Evolutionary conservation across 1,140 invertebrate genomes (phyloP).

Genomic region (Nautilus pompilius): DNA sequence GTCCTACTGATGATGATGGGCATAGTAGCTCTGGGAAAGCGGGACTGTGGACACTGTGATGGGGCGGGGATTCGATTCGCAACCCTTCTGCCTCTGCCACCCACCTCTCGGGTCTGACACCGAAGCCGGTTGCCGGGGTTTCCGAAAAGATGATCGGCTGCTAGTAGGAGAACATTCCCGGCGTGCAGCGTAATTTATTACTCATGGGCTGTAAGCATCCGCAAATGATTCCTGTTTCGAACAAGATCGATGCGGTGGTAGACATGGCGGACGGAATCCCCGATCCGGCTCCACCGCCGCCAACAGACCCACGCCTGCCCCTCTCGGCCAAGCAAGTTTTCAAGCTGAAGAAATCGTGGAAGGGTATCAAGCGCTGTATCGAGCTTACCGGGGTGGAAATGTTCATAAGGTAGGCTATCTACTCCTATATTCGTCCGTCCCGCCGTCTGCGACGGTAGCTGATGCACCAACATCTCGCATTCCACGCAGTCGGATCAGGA

Average conservation of each 20-base stretch:
- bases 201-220: slow-evolving; percentile 19
- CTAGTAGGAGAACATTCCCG: slow-evolving; percentile 7
- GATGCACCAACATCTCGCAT: too few relatives aligned
- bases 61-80: neutral
- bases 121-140: neutral
- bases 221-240: slow-evolving; percentile 1
- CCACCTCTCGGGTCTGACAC: neutral
- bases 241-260: slow-evolving; percentile 15
- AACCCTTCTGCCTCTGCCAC: neutral
- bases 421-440: too few relatives aligned
- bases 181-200: slow-evolving; percentile 4
- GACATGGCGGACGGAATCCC: slow-evolving; percentile 32
- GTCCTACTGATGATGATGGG: too few relatives aligned
- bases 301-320: slow-evolving; percentile 41
- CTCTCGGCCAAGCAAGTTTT: slow-evolving; percentile 46
- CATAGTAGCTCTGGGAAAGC: too few relatives aligned
- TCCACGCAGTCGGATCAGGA: too few relatives aligned
- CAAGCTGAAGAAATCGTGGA: slow-evolving; percentile 51
- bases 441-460: neutral
- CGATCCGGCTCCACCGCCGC: slow-evolving; percentile 35
- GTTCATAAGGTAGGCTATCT: slow-evolving; percentile 42
- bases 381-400: slow-evolving; percentile 48
- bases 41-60: neutral
- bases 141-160: neutral
- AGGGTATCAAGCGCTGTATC: slow-evolving; percentile 48